These are phyloP conservation scores for Nasonia giraulti DNA, from an alignment of 1,140 invertebrate genomes.

Conservation along the genomic window DNA sequence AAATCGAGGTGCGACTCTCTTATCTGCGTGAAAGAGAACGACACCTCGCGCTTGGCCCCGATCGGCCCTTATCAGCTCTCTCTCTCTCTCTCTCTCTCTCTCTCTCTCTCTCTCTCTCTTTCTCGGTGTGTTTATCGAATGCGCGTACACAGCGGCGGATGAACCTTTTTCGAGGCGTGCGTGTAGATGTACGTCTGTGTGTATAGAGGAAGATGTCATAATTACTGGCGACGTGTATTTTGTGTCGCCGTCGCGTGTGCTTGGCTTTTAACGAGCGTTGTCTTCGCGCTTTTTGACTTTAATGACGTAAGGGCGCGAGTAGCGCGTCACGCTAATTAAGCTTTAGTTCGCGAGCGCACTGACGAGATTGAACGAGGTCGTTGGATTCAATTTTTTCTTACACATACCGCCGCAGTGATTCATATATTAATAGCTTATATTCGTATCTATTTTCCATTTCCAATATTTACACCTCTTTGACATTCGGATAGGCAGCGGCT, in stretches of 20 bases:
- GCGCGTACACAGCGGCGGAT: not conserved
- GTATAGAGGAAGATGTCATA: slow-evolving; percentile 3
- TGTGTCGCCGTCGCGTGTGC: slow-evolving; percentile 46
- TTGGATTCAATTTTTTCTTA: no score
- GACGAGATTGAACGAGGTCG: no score
- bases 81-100: no score
- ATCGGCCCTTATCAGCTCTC: slow-evolving; percentile 53
- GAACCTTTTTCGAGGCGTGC: not conserved
- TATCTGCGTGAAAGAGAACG: slow-evolving; percentile 55
- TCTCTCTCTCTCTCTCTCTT: no score
- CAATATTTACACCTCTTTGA: slow-evolving; percentile 48
- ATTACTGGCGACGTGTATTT: slow-evolving; percentile 50
- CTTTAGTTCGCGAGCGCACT: slow-evolving; percentile 9
- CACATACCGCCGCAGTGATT: no score
- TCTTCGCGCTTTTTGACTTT: slow-evolving; percentile 32
- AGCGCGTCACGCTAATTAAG: slow-evolving; percentile 65
- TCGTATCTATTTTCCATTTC: slow-evolving; percentile 32
- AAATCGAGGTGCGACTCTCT: slow-evolving; percentile 64
- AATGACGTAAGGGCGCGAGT: slow-evolving; percentile 56
- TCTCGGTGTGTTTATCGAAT: slow-evolving; percentile 40
- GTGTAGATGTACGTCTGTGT: no score
- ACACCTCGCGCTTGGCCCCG: slow-evolving; percentile 53
- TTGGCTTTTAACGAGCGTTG: slow-evolving; percentile 17
- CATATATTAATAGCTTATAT: no score
- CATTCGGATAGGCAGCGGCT: not conserved